Evolutionary conservation across 2,888 invertebrate species (phyloP), one percentile per base, ranked within the genome.

Genomic region (Malachius bipustulatus): DNA sequence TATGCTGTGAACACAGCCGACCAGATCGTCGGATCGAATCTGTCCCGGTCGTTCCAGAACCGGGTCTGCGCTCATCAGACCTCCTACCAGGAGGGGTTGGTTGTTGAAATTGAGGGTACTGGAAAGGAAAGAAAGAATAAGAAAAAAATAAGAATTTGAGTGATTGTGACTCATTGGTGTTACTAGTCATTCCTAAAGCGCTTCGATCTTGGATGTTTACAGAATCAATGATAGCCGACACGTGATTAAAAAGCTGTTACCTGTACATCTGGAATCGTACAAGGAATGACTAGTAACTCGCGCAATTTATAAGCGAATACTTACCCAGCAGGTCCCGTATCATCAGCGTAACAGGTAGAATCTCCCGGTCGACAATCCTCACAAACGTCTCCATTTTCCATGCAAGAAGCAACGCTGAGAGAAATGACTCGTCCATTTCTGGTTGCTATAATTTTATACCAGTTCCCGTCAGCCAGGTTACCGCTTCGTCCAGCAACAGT

Each of bases 1-100:
- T 2, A 93, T 81, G 47, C 88, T 88, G 54, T 91, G 89, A 46
- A 94, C 76, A 55, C 96, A 96, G 3, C 96, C 96, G 10, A 93
- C 80, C 40, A 96, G 77, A 57, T 94, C 93, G 55, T 93, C 91
- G 0, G 90, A 81, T 51, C 82, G 82, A 26, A 94, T 76, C 63
- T 93, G 91, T 0, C 88, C 89, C 0, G 87, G 87, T 29, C 90
- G 73, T 57, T 90, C 88, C 14, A 91, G 62, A 1, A 91, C 77
- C 9, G 89, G 84, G 61, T 88, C 87, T 0, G 90, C 84, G 45
- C 78, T 78, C 30, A 75, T 69, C 19, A 94, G 65, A 4, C 94
- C 94, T 13, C 93, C 93, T 44, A 94, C 71, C 30, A 83, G 70
- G 38, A 94, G 63, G 0, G 82, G 83, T 52, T 89, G 83, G 48